These are phyloP conservation scores for Crocodylus rhombifer DNA, from an alignment of 2,797 vertebrate species.

Conservation along the genomic window DNA sequence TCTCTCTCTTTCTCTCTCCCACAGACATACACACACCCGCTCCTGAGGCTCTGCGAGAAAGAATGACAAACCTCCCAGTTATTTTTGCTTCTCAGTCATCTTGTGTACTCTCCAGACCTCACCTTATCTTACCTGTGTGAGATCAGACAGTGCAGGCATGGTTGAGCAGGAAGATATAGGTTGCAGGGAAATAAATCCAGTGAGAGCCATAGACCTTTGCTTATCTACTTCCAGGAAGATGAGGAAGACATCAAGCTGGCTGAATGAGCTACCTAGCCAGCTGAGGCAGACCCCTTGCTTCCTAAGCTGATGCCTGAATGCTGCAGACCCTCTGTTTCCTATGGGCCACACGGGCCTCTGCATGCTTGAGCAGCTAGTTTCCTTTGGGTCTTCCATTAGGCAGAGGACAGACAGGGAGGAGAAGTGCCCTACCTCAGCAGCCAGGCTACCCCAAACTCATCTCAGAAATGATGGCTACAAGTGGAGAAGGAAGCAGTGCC, in stretches of 20 bases:
- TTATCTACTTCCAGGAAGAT: not conserved
- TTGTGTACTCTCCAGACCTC: not conserved
- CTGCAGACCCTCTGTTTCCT: conserved; percentile 12
- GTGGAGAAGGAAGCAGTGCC: conserved; percentile 1
- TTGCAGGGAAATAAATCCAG: not conserved
- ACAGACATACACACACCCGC: too few relatives aligned
- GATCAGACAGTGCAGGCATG: not conserved
- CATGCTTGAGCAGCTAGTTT: not conserved
- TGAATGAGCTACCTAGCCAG: not conserved
- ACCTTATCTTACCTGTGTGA: not conserved
- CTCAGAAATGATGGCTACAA: conserved; percentile 16
- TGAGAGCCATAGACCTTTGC: not conserved
- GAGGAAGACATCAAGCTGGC: not conserved
- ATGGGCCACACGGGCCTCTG: not conserved
- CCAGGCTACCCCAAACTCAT: not conserved
- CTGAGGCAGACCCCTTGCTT: not conserved
- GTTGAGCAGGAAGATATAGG: not conserved
- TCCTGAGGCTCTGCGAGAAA: not conserved
- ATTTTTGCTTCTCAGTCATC: not conserved
- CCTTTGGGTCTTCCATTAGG: not conserved
- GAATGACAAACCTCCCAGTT: not conserved
- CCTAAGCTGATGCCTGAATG: not conserved
- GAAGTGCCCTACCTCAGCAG: not conserved
- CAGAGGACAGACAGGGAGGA: not conserved
- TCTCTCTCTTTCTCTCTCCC: not conserved